Base-by-base conservation (phyloP, 2,888 invertebrate genomes). In the Lasioglossum calceatum region DNA sequence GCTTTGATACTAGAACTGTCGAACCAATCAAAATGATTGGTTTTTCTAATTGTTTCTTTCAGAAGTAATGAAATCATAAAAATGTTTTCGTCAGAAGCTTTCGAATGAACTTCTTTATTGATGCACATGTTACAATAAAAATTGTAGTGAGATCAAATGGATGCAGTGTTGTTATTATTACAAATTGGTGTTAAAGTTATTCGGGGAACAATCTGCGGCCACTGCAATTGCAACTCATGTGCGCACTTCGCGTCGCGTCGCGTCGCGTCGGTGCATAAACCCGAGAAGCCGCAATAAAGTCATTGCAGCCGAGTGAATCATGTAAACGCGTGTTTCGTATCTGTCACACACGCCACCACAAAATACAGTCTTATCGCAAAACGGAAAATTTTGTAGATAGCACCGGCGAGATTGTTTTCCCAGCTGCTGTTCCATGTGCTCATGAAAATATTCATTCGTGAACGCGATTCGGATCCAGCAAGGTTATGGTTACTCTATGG, bases 331-430 rank as follows among this genome's bases (percentile, higher is more conserved):
- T 42, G n/a, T 42, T 42, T 71, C 12, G 42, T 32, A 14, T n/a
- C 32, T 50, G 14, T 4, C 47, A 16, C 47, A 1, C 23, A 64
- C 2, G 8, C 14, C 10, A 12, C 4, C 4, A 4, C 23, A 47
- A 27, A 47, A 39, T 8, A 61, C 36, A 5, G 27, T 23, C 7
- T 54, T 75, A 75, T 76, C 70, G 23, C 19, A 42, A 81, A 70
- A 54, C 23, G 70, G 76, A 81, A 76, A 76, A 67, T 58, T 75
- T 67, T 50, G 39, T 47, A 27, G 36, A 47, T 3, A n/a, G 16
- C n/a, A n/a, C 36, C 16, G 42, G 10, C 27, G 19, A 72, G 54
- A 71, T 39, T 72, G n/a, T 58, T 72, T 58, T 23, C 3, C 12
- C 16, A 58, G 7, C 72, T 14, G 50, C 12, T 12, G 39, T 67